Evolutionary conservation across 2,113 vertebrate species (phyloP), one percentile per base, ranked within the genome.

Genomic region (Antennarius striatus): DNA sequence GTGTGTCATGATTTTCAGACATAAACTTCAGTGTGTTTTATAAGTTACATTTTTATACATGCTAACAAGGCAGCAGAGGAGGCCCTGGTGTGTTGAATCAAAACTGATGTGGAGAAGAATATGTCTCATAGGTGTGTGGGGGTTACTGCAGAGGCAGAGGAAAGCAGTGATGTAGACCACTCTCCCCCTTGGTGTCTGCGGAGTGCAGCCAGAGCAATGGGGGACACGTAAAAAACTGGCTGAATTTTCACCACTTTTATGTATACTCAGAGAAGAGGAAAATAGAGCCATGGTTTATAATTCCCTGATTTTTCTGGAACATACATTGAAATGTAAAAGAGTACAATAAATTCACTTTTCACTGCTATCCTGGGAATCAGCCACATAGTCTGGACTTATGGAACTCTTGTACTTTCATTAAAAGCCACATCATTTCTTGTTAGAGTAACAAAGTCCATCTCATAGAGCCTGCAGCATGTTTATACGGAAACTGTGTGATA

Each of bases 271-370:
- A 86, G 72, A 80, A 68, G 80, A 87, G 81, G 81, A 86, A 86
- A 89, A 82, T 81, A 73, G 77, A 56, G 66, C 75, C 32, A 47
- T 49, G 72, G 81, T 88, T 91, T 83, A 88, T 82, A 89, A 89
- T 89, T 87, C 83, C 89, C 81, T 50, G 67, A 84, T 88, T 90
- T 87, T 81, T 67, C 81, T 86, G 88, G 83, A 91, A 92, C 89
- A 86, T 58, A 75, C 85, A 83, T 74, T 61, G 81, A 92, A 90
- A 92, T 91, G 63, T 82, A 89, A 92, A 91, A 81, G 80, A 91
- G 88, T 53, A 76, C 76, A 85, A 91, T 92, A 92, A 91, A 92
- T 90, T 85, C 68, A 77, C 40, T 77, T 89, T 88, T 91, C 87
- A 92, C 86, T 71, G 74, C 85, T 81, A 82, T 79, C 56, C 36